Conservation (phyloP, 2,888 invertebrate species). For the Phrixothrix hirtus region DNA sequence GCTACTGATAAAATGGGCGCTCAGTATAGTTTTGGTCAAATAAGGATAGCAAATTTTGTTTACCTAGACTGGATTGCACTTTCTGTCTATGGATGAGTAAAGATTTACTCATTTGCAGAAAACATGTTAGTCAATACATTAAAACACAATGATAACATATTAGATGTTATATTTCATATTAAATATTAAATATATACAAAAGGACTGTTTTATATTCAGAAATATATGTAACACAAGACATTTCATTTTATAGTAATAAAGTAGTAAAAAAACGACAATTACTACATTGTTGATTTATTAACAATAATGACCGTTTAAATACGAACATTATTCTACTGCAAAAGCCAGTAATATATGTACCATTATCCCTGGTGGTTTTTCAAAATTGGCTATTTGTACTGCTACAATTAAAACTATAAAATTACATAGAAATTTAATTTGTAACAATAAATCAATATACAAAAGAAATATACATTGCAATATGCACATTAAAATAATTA, state of each 20-base stretch:
- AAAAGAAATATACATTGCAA: constrained; percentile 12
- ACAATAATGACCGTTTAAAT: constrained; percentile 19
- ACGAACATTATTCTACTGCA: constrained; percentile 13
- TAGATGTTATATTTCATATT: constrained; percentile 40
- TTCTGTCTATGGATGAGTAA: no score
- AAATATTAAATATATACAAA: constrained; percentile 38
- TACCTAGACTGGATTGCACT: no score
- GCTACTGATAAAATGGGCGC: background rate
- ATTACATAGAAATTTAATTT: constrained; percentile 15
- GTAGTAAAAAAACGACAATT: constrained; percentile 22
- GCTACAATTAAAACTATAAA: constrained; percentile 12
- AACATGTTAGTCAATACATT: no score
- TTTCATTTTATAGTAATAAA: constrained; percentile 28
- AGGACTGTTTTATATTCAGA: constrained; percentile 32
- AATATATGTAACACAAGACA: constrained; percentile 25
- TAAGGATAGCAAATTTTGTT: no score
- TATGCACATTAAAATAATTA: constrained; percentile 10
- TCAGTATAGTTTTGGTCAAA: background rate
- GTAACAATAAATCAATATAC: constrained; percentile 16
- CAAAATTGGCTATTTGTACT: constrained; percentile 23
- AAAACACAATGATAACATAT: constrained; percentile 19
- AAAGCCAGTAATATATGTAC: constrained; percentile 1
- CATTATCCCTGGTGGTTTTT: constrained; percentile 7
- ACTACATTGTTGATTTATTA: constrained; percentile 14
- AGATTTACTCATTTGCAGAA: no score